Conservation (phyloP, 2,888 invertebrate species). For the Galeruca laticollis region DNA sequence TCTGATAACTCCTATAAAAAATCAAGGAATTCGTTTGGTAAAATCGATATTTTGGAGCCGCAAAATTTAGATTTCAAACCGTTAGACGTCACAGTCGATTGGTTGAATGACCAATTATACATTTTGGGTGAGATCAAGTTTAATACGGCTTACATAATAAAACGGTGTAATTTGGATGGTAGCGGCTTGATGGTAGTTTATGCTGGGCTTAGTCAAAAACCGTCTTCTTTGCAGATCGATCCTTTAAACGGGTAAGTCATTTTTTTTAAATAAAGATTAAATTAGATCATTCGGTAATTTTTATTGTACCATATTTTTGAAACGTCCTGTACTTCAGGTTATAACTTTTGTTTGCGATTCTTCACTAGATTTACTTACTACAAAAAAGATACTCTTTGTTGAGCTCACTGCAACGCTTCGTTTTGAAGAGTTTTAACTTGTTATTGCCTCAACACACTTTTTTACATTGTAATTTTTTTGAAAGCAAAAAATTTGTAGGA, state of each 20-base stretch:
- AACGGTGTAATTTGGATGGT: slow-evolving; percentile 82
- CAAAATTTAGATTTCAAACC: slow-evolving; percentile 75
- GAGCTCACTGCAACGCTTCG: too few relatives aligned
- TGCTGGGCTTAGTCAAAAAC: slow-evolving; percentile 77
- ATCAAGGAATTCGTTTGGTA: slow-evolving; percentile 46
- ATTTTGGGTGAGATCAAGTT: slow-evolving; percentile 78
- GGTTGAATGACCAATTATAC: slow-evolving; percentile 88
- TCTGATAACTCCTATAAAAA: slow-evolving; percentile 21
- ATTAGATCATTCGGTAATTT: too few relatives aligned
- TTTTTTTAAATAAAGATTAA: not conserved
- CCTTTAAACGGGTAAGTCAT: slow-evolving; percentile 85
- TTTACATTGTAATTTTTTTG: too few relatives aligned
- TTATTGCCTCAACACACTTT: too few relatives aligned
- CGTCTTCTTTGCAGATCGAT: slow-evolving; percentile 89
- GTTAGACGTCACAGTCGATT: slow-evolving; percentile 84
- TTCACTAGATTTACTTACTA: too few relatives aligned
- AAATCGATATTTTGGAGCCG: slow-evolving; percentile 71
- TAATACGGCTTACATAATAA: slow-evolving; percentile 77
- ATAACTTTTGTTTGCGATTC: not conserved
- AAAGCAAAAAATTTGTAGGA: too few relatives aligned
- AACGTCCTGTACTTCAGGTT: too few relatives aligned
- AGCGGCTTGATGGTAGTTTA: slow-evolving; percentile 77
- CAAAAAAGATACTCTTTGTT: too few relatives aligned
- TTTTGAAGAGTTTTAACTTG: too few relatives aligned
- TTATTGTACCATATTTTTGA: not conserved